Base-by-base conservation (phyloP, 2,797 vertebrate species). In the Sebastes trivittatus region DNA sequence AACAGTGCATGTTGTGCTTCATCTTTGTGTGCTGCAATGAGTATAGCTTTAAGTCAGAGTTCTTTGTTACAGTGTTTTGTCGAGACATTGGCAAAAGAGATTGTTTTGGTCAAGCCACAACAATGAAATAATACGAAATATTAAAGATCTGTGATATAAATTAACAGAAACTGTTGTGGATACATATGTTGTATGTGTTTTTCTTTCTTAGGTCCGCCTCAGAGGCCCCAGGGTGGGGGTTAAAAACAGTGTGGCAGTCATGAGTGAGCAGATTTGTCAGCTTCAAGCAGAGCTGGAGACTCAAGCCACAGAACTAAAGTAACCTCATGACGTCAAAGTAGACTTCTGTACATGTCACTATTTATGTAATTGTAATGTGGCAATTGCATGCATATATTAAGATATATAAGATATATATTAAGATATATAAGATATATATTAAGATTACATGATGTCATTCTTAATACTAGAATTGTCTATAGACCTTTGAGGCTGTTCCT, bases 271-370 rank as follows among this genome's bases (percentile, higher is more conserved):
- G 62, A 95, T 98, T 85, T 78, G 80, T 85, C 95, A 92, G 69
- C 94, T 98, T 86, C 95, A 97, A 95, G 96, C 93, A 56, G 95
- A 97, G 89, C 86, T 97, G 94, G 95, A 96, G 89, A 90, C 95
- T 88, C 96, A 95, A 89, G 93, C 96, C 88, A 94, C 95, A 93
- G 94, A 96, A 83, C 93, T 97, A 49, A 97, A 95, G 98, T 98
- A 93, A 94, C 16, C n/a, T n/a, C 9, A 30, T 54, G 22, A 9
- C 22, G n/a, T 78, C 22, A 34, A 52, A 20, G 32, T 49, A 14
- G 7, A 25, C 1, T 9, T 22, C 11, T 16, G 9, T 14, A 60
- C 22, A 72, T 69, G 34, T 66, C 13, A 0, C 2, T 62, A 3
- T 70, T 63, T 65, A 30, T 70, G 13, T 20, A 67, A 73, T 27